Base-by-base conservation (phyloP, 2,888 invertebrate genomes). In the Drosophila koepferae region DNA sequence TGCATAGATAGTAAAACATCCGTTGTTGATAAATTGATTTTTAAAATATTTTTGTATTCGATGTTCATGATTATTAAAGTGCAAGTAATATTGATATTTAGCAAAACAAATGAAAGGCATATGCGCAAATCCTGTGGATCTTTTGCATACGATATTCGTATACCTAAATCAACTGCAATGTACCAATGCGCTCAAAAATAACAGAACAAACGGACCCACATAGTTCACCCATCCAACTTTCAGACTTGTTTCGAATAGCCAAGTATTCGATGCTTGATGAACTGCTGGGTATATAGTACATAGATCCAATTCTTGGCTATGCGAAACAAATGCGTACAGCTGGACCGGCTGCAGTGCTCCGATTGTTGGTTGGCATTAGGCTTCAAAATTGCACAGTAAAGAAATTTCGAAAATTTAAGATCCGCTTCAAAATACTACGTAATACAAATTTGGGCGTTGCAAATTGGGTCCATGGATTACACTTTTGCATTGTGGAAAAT, bases 41-140 rank as follows among this genome's bases (percentile, higher is more conserved):
- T 34, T 2, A 44, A 44, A 44, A 58, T 44, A 23, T 31, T 16
- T 31, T 12, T 20, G 44, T 60, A 41, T 41, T 60, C 41, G 23
- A 41, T 53, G 43, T 55, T 48, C 40, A n/a, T 43, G 61, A 61
- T 71, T 75, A 75, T 65, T 70, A 70, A 74, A 74, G 65, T 75
- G 65, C 65, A 70, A 74, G 55, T 56, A 56, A 40, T 61, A 63
- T 56, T 54, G 38, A 48, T 55, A 60, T 41, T 48, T 70, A 41
- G 40, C 59, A 63, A 59, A 64, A 68, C 66, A 80, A 64, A 77
- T 49, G 59, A 49, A 63, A 69, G 66, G 75, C 59, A 40, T 44
- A 72, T 41, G 49, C 63, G 67, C 66, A 54, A 53, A 53, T 28
- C n/a, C 66, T 16, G 44, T 51, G 61, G 65, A 49, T 34, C 51